phyloP scores from a whole-genome alignment of 2,888 invertebrate genomes.

The Ophioninae sp. region DNA sequence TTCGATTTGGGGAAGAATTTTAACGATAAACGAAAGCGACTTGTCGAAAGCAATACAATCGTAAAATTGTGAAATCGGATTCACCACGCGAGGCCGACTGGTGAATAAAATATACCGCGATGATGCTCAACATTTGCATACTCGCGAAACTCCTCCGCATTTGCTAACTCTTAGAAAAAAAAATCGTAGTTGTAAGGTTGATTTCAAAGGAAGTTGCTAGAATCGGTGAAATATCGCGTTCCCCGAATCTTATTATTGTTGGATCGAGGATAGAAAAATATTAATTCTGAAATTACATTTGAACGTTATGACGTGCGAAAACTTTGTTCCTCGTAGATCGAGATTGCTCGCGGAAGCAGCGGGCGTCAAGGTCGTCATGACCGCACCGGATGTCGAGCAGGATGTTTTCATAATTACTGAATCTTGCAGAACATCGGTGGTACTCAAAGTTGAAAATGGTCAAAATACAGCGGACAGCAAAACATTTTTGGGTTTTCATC shows the following conservation, averaged over 20 bases:
- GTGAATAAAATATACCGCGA: slow-evolving; percentile 30
- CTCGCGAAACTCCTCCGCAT: neutral
- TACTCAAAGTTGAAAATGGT: slow-evolving; percentile 60
- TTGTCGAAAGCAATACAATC: neutral
- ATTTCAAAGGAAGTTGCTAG: neutral
- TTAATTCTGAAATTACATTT: neutral
- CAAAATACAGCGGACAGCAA: slow-evolving; percentile 54
- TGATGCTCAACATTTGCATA: slow-evolving; percentile 20
- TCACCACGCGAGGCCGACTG: slow-evolving; percentile 17
- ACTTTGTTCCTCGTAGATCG: slow-evolving; percentile 55
- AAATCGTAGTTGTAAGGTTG: slow-evolving; percentile 24
- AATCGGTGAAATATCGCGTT: neutral
- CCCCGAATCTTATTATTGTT: neutral
- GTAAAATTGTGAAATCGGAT: slow-evolving; percentile 3
- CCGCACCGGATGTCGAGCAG: slow-evolving; percentile 55
- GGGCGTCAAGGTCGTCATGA: slow-evolving; percentile 69
- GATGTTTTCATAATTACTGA: slow-evolving; percentile 32
- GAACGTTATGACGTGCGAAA: slow-evolving; percentile 18
- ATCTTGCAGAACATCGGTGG: slow-evolving; percentile 57
- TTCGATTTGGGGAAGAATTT: neutral
- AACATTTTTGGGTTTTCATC: slow-evolving; percentile 86
- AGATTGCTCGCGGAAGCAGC: slow-evolving; percentile 68
- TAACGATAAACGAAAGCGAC: neutral
- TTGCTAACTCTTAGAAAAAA: slow-evolving; percentile 13
- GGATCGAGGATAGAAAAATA: neutral